Conservation (phyloP, 92 coral and sea anemone genomes). For the Zoanthus sociatus region DNA sequence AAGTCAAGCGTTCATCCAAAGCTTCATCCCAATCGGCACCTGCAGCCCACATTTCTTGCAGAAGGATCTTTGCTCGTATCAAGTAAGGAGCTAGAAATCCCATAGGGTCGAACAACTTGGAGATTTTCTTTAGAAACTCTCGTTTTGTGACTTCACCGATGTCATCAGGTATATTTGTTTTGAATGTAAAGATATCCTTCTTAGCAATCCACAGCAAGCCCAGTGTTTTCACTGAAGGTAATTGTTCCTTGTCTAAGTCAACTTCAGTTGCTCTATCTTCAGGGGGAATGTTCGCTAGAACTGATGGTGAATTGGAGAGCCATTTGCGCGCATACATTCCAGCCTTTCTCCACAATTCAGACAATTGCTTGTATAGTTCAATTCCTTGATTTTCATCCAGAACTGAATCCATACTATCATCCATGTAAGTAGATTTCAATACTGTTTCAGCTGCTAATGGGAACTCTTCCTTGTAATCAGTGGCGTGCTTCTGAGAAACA, state of each 20-base stretch:
- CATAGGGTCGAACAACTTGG: slow-evolving; percentile 58
- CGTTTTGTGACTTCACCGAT: slow-evolving; percentile 46
- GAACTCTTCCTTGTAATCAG: slow-evolving; percentile 4
- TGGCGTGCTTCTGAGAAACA: slow-evolving; percentile 60
- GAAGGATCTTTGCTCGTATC: slow-evolving; percentile 15
- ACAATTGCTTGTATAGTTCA: slow-evolving; percentile 51
- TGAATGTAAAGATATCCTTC: slow-evolving; percentile 50
- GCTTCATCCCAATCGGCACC: slow-evolving; percentile 63
- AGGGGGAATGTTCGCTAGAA: not conserved
- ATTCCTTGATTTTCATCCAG: too few species aligned
- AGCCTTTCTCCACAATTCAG: slow-evolving; percentile 53
- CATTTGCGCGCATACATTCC: slow-evolving; percentile 21
- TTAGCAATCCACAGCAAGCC: slow-evolving; percentile 62
- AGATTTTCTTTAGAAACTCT: slow-evolving; percentile 28
- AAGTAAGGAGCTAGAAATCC: slow-evolving; percentile 38
- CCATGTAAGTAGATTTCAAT: slow-evolving; percentile 53
- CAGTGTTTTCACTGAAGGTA: slow-evolving; percentile 43
- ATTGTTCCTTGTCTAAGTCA: too few species aligned
- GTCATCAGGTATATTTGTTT: slow-evolving; percentile 24
- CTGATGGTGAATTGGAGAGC: slow-evolving; percentile 21
- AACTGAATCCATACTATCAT: too few species aligned
- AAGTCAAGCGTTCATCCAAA: not conserved
- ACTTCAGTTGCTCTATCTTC: too few species aligned
- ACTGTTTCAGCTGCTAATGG: slow-evolving; percentile 69
- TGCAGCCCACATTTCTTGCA: slow-evolving; percentile 26